Evolutionary conservation across 2,113 vertebrate genomes (phyloP), one percentile per base, ranked within the genome.

Genomic region (Geococcyx californianus): DNA sequence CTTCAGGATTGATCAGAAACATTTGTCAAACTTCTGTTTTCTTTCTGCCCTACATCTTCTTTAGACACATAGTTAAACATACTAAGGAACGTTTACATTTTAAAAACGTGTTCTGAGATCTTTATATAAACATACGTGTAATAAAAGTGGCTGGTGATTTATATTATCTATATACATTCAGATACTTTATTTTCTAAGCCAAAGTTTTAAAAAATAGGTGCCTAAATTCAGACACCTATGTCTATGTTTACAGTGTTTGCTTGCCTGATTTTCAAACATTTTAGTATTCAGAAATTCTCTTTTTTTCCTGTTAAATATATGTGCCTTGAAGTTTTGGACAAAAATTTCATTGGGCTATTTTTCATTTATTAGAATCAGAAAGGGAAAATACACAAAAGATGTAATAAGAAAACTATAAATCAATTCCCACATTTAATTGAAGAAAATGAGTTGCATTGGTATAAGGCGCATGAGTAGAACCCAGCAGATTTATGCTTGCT

Each of bases 1-100:
- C 85, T 94, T 83, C 28, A 79, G 96, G 79, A 96, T 84, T 93
- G 97, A 97, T 94, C 84, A 87, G 90, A 97, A 97, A 98, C 95
- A 94, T 94, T 97, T 95, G 94, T 97, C 94, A 94, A 96, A 91
- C 47, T 97, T 94, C 91, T 96, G 87, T 95, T 97, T 95, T 92
- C 96, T 96, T 95, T 97, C 97, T 95, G 68, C 87, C 87, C 94
- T 95, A 93, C 83, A 33, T 97, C 94, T 95, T 89, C 91, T 59
- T 91, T 74, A 78, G 95, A 97, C 96, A 96, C 89, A 42, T 76
- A 95, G 90, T 95, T 96, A 97, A 97, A 97, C 93, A 96, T 85
- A 93, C 84, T 92, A 97, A 94, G 95, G 78, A 94, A 95, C 25
- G 86, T 96, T 97, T 94, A 95, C 91, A 45, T 36, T 93, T 95